Evolutionary conservation across 2,888 invertebrate genomes (phyloP), one percentile per base, ranked within the genome.

Genomic region (Vannuccia rotundouncinata): DNA sequence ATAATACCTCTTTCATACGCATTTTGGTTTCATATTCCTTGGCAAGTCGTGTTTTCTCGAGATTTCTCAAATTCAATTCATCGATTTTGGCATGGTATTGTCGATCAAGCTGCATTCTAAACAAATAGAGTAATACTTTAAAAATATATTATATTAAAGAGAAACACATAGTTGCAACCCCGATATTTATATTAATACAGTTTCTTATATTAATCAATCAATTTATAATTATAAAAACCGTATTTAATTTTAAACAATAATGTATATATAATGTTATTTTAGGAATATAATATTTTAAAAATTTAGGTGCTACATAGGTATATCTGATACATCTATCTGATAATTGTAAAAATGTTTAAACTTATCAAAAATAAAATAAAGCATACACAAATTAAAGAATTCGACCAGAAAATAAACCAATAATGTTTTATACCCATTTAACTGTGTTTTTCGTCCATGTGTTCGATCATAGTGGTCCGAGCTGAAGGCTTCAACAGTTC

Each of bases 401-500:
- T 45, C 5, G 17, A 45, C 45, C 45, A 45, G 5, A 45, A 45
- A 45, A 5, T 5, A 45, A 13, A 45, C 17, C 17, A 45, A 45
- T 13, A 45, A n/a, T n/a, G n/a, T n/a, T n/a, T n/a, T n/a, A 2
- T 22, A 66, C 66, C 66, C 66, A 22, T 66, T 66, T 66, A 66
- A 66, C 22, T n/a, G 25, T 2, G 22, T 22, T 22, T 66, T 66
- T 66, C 66, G 10, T 66, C 66, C 66, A n/a, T 27, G 66, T 2
- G 66, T 2, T 66, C 66, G 5, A 5, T 66, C 10, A 66, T 22
- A 66, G 25, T 66, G 66, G 25, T 66, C 66, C 2, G 66, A 5
- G 25, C 66, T 66, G 22, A 66, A 66, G 10, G 66, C 66, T 66
- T 66, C 66, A 5, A 66, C 66, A n/a, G 66, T 66, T 66, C 66